Evolutionary conservation across 2,888 invertebrate species (phyloP), one percentile per base, ranked within the genome.

Genomic region (Hirudinaria manillensis): DNA sequence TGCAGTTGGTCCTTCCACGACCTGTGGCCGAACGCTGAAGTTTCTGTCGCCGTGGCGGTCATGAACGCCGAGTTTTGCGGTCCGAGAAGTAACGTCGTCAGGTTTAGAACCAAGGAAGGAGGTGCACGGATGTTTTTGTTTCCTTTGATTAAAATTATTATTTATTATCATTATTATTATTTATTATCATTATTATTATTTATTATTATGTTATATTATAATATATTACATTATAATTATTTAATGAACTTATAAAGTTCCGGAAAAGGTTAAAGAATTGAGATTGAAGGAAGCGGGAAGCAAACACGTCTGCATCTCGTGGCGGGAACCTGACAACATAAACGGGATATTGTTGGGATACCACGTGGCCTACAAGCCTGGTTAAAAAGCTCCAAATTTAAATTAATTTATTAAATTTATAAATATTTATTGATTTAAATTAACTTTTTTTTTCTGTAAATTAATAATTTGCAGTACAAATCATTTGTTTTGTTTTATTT

Each of bases 341-440:
- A 99, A 99, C 86, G 99, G 99, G 38, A 89, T 90, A 77, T 86
- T 99, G 0, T 92, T 91, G 1, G 95, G 95, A 1, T 99, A 97
- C 86, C 91, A 91, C 83, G 91, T 98, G 80, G 93, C 68, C 36
- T 34, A 34, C n/a, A 68, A 68, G 34, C n/a, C 34, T 6, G 68
- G 68, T 68, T 61, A 19, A 21, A n/a, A n/a, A 45, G 45, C 16
- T 16, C 45, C n/a, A n/a, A 68, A 36, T 32, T 68, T 36, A 66
- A 24, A 6, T 67, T 29, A 67, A 34, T 67, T 67, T 27, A 24
- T 6, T 36, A 36, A n/a, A n/a, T n/a, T n/a, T n/a, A n/a, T n/a
- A n/a, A n/a, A n/a, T n/a, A n/a, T n/a, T n/a, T n/a, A n/a, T n/a
- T 36, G 36, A 7, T 45, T 45, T 45, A 6, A 45, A 16, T 45